Evolutionary conservation across 2,797 vertebrate genomes (phyloP), one percentile per base, ranked within the genome.

Genomic region (Xyrichtys novacula): DNA sequence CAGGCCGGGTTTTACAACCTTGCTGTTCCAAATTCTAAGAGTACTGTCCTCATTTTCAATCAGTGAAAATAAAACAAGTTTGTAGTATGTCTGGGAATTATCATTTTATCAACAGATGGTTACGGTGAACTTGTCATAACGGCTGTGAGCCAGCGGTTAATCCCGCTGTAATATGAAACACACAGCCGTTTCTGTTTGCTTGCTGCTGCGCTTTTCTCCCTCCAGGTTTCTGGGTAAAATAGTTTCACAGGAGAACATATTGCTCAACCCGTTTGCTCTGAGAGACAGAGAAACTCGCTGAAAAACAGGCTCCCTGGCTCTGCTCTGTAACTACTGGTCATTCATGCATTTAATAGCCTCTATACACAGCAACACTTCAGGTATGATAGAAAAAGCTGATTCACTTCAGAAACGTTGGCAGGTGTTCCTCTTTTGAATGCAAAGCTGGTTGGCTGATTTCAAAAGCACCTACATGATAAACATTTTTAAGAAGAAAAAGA

Each of bases 261-360:
- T 91, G 77, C 82, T 83, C 81, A 89, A 90, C 79, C 38, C n/a
- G n/a, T n/a, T n/a, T 12, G 11, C 10, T 34, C 32, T 34, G 10
- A 12, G 32, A 34, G 2, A 4, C 3, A 25, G 20, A 46, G 10
- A 38, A 5, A 16, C 44, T 59, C 23, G 9, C 58, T 64, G 63
- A 80, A 59, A 74, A 78, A 84, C 54, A 59, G 66, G 47, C 61
- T 57, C 11, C 26, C 53, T 16, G 43, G 46, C 26, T 61, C 50
- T 31, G 23, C 31, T 15, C 42, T 61, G 31, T n/a, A 48, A 22
- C 34, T 36, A 52, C 23, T 28, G 44, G 61, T 39, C 19, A 25
- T 42, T 55, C 22, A 50, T 6, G 16, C 32, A 28, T 31, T 39
- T n/a, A 40, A 46, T 12, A n/a, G n/a, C n/a, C n/a, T n/a, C n/a